Percentiles rank a stretch among this genome's conserved stretches.
Conservation (phyloP, 2,888 invertebrate genomes). For the Campoletis raptor region DNA sequence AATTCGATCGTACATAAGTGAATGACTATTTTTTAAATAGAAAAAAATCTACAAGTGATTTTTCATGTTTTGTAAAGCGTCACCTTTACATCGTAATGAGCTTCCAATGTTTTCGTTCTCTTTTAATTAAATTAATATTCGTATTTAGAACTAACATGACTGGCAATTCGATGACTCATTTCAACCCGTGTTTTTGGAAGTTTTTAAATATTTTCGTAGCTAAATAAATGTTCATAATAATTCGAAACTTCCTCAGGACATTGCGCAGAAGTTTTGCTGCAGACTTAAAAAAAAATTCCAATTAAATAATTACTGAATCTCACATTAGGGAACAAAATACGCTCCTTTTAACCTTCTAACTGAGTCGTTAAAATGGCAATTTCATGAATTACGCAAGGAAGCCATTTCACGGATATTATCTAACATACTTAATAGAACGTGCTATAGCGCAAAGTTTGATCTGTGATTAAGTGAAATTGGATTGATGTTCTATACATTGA, state of each 20-base stretch:
- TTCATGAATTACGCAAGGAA: slow-evolving; percentile 64
- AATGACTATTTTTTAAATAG: not conserved
- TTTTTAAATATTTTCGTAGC: not conserved
- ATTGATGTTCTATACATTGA: slow-evolving; percentile 42
- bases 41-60: not conserved
- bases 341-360: not conserved
- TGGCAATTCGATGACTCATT: not conserved
- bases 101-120: not conserved
- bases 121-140: not conserved
- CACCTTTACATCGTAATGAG: too few relatives aligned
- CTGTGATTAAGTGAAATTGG: slow-evolving; percentile 64
- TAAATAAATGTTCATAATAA: not conserved
- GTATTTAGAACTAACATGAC: too few relatives aligned
- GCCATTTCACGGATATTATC: slow-evolving; percentile 61
- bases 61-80: not conserved
- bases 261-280: not conserved
- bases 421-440: slow-evolving; percentile 49
- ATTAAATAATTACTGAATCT: not conserved
- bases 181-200: not conserved
- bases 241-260: not conserved
- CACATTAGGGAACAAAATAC: not conserved
- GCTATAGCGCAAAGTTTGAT: slow-evolving; percentile 42
- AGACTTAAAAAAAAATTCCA: not conserved
- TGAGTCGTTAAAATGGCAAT: slow-evolving; percentile 38
- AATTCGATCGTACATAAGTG: not conserved